phyloP scores from a whole-genome alignment of 92 coral and sea anemone species.

The Galaxea fascicularis region DNA sequence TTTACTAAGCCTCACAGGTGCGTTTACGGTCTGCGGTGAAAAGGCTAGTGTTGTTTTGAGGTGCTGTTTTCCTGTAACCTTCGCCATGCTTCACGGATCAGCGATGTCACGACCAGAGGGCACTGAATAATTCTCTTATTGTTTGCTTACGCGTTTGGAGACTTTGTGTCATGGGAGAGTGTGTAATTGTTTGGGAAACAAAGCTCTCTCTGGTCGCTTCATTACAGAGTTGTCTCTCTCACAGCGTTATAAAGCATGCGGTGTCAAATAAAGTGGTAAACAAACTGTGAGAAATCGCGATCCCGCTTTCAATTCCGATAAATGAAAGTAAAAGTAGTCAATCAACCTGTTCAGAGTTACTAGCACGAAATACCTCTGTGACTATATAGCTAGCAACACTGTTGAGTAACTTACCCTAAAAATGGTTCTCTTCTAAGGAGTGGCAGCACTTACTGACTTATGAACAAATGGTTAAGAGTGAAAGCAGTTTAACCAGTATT shows the following conservation, averaged over 20 bases:
- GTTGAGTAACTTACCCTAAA: not conserved
- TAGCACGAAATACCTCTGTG: no score
- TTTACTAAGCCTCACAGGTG: conserved; percentile 36
- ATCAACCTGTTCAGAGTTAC: no score
- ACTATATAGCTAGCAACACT: not conserved
- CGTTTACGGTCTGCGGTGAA: conserved; percentile 5
- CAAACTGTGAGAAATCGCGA: conserved; percentile 15
- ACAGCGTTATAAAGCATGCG: conserved; percentile 25
- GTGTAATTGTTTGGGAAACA: conserved; percentile 28
- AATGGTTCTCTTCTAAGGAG: not conserved
- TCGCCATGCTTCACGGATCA: conserved; percentile 19
- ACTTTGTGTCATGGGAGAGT: conserved; percentile 8
- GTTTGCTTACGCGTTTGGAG: conserved; percentile 20
- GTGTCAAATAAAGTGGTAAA: conserved; percentile 39
- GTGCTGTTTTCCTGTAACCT: not conserved
- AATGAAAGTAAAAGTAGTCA: not conserved
- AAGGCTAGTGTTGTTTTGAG: conserved; percentile 10
- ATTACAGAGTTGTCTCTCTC: conserved; percentile 33
- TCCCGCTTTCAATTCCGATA: conserved; percentile 4
- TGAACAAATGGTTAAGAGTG: not conserved
- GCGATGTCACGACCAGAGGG: not conserved
- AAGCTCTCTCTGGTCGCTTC: conserved; percentile 15
- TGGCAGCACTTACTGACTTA: not conserved
- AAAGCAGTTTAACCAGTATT: not conserved
- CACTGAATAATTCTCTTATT: conserved; percentile 2